phyloP scores from a whole-genome alignment of 2,888 invertebrate species.

The Clusia tigrina region DNA sequence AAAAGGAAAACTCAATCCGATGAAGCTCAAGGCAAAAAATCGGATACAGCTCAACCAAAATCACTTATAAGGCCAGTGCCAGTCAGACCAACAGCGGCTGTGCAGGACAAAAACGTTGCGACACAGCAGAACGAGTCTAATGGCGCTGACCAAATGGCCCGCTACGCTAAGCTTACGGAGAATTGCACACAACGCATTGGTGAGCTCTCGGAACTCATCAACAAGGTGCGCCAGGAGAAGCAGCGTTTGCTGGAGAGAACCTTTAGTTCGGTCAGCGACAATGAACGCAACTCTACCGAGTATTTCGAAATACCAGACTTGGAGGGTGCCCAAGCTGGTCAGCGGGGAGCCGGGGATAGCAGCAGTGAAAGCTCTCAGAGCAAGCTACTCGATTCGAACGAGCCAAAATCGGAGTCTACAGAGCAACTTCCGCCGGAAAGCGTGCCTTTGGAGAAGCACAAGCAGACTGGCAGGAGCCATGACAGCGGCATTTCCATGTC shows the following conservation, averaged over 20 bases:
- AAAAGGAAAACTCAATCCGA: background rate
- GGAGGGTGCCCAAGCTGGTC: constrained; percentile 23
- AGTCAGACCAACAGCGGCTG: background rate
- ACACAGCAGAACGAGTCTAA: no score
- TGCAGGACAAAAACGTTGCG: no score
- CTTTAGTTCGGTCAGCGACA: constrained; percentile 59
- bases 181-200: constrained; percentile 69
- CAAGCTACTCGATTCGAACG: constrained; percentile 14
- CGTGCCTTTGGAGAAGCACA: constrained; percentile 51
- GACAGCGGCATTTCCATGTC: constrained; percentile 64
- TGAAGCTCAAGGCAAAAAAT: background rate
- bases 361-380: constrained; percentile 23
- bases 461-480: constrained; percentile 54
- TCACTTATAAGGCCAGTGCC: background rate
- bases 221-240: constrained; percentile 70
- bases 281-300: constrained; percentile 60
- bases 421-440: constrained; percentile 40
- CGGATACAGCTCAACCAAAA: no score
- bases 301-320: constrained; percentile 57
- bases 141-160: constrained; percentile 44
- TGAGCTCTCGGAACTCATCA: constrained; percentile 68
- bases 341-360: constrained; percentile 22
- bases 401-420: constrained; percentile 28
- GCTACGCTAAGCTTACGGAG: constrained; percentile 67
- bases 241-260: constrained; percentile 65